phyloP scores from a whole-genome alignment of 2,113 vertebrate genomes.

The Cyanoramphus novaezelandiae region DNA sequence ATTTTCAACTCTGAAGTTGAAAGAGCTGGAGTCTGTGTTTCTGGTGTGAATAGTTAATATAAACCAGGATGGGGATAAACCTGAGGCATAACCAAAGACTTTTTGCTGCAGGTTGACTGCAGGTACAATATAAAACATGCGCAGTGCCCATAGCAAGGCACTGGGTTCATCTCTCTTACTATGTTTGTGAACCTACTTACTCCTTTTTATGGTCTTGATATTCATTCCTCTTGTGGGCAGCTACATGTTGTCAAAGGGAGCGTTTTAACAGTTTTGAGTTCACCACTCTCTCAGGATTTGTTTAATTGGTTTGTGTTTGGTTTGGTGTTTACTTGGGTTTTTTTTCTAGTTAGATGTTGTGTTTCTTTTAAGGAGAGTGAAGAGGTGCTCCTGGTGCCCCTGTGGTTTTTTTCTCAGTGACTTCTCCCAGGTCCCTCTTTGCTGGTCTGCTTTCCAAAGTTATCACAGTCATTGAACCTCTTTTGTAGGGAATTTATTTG shows the following conservation, averaged over 20 bases:
- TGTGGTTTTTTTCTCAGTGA: neutral
- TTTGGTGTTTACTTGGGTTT: too few relatives aligned
- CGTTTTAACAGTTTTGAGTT: neutral
- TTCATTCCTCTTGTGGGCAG: neutral
- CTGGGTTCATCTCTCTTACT: neutral
- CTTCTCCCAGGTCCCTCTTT: neutral
- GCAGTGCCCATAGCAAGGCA: neutral
- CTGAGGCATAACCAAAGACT: neutral
- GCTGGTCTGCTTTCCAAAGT: neutral
- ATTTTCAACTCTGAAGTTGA: neutral
- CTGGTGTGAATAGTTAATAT: neutral
- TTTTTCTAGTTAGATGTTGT: too few relatives aligned
- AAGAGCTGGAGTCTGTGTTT: neutral
- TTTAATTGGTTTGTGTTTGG: neutral
- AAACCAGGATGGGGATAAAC: neutral
- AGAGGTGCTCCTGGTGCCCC: neutral
- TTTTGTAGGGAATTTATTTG: neutral
- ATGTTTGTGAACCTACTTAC: neutral
- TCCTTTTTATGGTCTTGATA: neutral
- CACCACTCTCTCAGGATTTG: neutral
- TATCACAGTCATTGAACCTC: neutral
- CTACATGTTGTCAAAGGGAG: neutral
- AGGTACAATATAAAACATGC: neutral
- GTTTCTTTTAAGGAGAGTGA: neutral
- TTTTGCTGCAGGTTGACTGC: fast-evolving